Conservation (phyloP, 1,140 invertebrate genomes). For the Drosophila funebris region DNA sequence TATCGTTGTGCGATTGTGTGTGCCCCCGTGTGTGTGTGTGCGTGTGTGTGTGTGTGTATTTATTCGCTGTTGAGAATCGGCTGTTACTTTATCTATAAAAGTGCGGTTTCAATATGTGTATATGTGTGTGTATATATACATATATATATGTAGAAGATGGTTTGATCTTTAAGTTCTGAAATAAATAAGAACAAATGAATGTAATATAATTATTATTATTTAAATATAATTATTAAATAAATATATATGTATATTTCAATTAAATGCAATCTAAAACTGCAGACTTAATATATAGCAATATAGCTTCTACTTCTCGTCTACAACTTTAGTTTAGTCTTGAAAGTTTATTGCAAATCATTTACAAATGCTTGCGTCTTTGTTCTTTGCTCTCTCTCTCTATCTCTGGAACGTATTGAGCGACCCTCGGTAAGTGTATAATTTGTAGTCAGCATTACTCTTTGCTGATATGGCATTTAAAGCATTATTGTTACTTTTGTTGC, state of each 20-base stretch:
- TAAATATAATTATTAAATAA: too few species aligned
- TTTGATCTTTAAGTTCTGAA: conserved; percentile 22
- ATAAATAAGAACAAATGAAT: not conserved
- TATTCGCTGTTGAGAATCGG: conserved; percentile 58
- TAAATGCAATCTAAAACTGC: too few species aligned
- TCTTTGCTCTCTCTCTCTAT: too few species aligned
- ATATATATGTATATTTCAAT: too few species aligned
- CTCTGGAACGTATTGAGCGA: not conserved
- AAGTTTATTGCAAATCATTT: too few species aligned
- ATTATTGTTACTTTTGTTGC: conserved; percentile 60
- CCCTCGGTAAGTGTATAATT: conserved; percentile 60
- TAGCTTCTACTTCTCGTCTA: too few species aligned
- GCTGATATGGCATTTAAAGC: conserved; percentile 79
- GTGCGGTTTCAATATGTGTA: conserved; percentile 12
- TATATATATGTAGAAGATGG: not conserved
- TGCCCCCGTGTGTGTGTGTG: conserved; percentile 7
- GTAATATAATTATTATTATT: not conserved
- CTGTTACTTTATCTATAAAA: conserved; percentile 70
- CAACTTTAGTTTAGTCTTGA: too few species aligned
- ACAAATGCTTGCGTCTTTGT: too few species aligned
- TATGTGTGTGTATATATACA: conserved; percentile 2
- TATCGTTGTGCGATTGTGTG: conserved; percentile 40
- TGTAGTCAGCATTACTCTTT: conserved; percentile 71
- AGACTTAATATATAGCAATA: too few species aligned
- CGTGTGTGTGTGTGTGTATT: conserved; percentile 25